Percentiles rank a stretch among this genome's conserved stretches.
These are phyloP conservation scores for Lochmaea capreae DNA, from an alignment of 2,888 invertebrate genomes.

Conservation along the genomic window DNA sequence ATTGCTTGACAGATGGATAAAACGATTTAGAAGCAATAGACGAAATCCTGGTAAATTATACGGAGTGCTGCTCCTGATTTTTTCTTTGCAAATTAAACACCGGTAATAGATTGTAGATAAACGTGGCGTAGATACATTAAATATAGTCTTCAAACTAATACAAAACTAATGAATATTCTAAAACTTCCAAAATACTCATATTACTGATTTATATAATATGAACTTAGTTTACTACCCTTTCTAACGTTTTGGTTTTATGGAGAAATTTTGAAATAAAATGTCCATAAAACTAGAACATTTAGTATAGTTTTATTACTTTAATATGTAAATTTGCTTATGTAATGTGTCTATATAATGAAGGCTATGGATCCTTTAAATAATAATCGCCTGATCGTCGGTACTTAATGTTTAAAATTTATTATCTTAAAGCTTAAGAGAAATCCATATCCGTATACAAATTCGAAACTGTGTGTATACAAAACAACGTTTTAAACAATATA, in stretches of 20 bases:
- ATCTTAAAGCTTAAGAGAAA: background rate
- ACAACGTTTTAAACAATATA: too few species aligned
- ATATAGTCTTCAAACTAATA: background rate
- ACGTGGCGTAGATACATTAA: background rate
- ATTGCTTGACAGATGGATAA: too few species aligned
- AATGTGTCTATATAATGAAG: background rate
- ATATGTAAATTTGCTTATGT: background rate
- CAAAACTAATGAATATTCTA: background rate
- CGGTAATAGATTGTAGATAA: background rate
- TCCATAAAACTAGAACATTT: background rate
- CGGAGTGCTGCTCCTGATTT: too few species aligned
- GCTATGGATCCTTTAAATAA: background rate
- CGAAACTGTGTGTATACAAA: too few species aligned
- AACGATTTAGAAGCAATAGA: too few species aligned
- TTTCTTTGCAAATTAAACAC: too few species aligned
- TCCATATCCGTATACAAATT: too few species aligned
- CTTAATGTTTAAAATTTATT: background rate
- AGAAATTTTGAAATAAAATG: background rate
- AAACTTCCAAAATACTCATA: background rate
- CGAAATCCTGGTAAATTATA: too few species aligned
- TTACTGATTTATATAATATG: background rate
- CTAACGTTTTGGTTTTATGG: background rate
- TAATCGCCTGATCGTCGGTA: conserved; percentile 4
- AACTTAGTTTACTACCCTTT: background rate
- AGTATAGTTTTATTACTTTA: background rate